Conservation (phyloP, 2,797 vertebrate genomes). For the Acanthurus tractus region DNA sequence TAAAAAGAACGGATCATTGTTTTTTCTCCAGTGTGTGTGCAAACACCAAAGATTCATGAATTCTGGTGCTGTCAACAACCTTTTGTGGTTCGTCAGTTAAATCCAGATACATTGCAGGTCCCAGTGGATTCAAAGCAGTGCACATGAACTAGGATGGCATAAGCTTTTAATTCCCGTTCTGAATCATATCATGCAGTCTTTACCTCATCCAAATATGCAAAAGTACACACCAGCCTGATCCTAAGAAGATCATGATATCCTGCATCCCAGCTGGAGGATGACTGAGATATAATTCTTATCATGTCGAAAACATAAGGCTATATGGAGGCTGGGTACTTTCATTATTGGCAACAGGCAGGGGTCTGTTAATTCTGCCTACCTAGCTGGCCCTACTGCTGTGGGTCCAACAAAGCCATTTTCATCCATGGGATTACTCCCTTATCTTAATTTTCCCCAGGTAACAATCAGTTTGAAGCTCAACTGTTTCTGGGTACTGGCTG, state of each 20-base stretch:
- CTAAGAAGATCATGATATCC: slow-evolving; percentile 46
- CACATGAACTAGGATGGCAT: slow-evolving; percentile 35
- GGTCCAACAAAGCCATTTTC: slow-evolving; percentile 80
- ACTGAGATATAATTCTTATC: slow-evolving; percentile 58
- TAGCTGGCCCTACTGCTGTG: slow-evolving; percentile 57
- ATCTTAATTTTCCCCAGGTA: slow-evolving; percentile 87
- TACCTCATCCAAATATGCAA: slow-evolving; percentile 53
- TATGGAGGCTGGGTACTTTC: slow-evolving; percentile 52
- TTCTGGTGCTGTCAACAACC: slow-evolving; percentile 22
- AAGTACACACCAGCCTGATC: slow-evolving; percentile 40
- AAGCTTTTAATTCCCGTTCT: slow-evolving; percentile 52
- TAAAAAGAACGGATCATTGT: not conserved
- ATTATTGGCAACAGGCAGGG: slow-evolving; percentile 56
- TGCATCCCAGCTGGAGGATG: slow-evolving; percentile 38
- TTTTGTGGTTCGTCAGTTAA: slow-evolving; percentile 33
- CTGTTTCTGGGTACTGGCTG: slow-evolving; percentile 75
- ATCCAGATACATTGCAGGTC: slow-evolving; percentile 29
- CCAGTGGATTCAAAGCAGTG: slow-evolving; percentile 31
- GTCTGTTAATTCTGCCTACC: slow-evolving; percentile 74
- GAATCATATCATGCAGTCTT: slow-evolving; percentile 39
- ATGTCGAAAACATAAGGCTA: slow-evolving; percentile 52
- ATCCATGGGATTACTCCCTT: slow-evolving; percentile 83
- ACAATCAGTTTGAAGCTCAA: slow-evolving; percentile 82
- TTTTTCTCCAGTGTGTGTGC: not conserved
- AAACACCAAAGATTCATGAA: not conserved